Base-by-base conservation (phyloP, 2,888 invertebrate genomes). In the Ephialtes manifestator region DNA sequence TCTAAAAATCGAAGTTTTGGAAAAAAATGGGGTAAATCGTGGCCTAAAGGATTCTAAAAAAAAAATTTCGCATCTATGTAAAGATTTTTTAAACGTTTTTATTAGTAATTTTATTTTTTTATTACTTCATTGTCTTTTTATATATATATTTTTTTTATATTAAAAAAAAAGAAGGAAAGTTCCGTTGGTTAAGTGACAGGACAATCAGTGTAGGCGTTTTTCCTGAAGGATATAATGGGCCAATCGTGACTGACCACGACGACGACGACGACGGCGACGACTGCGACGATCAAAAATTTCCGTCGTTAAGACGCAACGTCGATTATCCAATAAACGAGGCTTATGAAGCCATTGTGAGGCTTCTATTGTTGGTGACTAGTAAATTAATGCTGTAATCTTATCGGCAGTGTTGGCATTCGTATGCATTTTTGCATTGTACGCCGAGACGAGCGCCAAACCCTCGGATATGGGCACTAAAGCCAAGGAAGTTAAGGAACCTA, bases 401-500 rank as follows among this genome's bases (percentile, higher is more conserved):
- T 31, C 31, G 55, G 58, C 80, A 92, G 92, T 88, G 60, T 76
- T 92, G 35, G 84, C 86, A 8, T 79, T 89, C 65, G 86, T 84
- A 43, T 88, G 89, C 88, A 84, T 89, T 53, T 68, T 89, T 51
- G 88, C 87, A 13, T 78, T 90, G 24, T 77, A 86, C 76, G 84
- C 87, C 58, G 81, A 87, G 35, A 82, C 67, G 24, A 71, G 74
- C 28, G 90, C 89, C 0, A 75, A 53, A 18, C 89, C 88, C n/a
- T 79, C 84, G 46, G 88, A 89, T 60, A 83, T 88, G 71, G 74
- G 74, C 24, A 84, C 80, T 5, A 89, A 80, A 10, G 18, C 87
- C 20, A 90, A 90, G 70, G 90, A 91, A 20, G 86, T 88, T 11
- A 91, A 91, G 83, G 90, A 89, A 60, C 83, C 87, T 10, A 88